These are phyloP conservation scores for Latheticus oryzae DNA, from an alignment of 2,888 invertebrate genomes.

Conservation along the genomic window DNA sequence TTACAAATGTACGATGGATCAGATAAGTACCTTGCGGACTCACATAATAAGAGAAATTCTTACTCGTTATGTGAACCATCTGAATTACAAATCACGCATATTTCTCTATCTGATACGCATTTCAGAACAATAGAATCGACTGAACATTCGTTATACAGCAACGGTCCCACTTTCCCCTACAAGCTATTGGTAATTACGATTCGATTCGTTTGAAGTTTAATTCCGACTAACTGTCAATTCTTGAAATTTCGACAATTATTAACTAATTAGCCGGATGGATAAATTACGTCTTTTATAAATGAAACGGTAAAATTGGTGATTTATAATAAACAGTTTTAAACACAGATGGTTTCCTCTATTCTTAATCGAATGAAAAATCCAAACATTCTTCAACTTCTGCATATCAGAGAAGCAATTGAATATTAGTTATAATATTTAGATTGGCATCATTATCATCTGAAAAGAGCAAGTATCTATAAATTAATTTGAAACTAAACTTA, in stretches of 20 bases:
- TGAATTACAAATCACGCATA: conserved; percentile 53
- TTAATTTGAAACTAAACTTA: conserved; percentile 38
- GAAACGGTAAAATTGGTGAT: conserved; percentile 31
- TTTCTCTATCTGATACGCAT: conserved; percentile 50
- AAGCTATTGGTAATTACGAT: conserved; percentile 9
- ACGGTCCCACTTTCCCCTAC: conserved; percentile 19
- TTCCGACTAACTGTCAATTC: conserved; percentile 17
- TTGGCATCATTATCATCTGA: conserved; percentile 29
- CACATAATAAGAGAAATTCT: conserved; percentile 52
- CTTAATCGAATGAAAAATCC: too few relatives aligned
- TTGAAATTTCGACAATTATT: conserved; percentile 33
- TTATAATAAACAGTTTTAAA: conserved; percentile 20
- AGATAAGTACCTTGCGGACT: conserved; percentile 50
- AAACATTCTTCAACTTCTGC: conserved; percentile 2
- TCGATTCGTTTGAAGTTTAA: conserved; percentile 27
- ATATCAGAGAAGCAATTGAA: conserved; percentile 31
- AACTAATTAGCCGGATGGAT: conserved; percentile 22
- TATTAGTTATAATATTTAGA: conserved; percentile 35
- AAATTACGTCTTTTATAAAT: conserved; percentile 19
- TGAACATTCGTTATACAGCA: conserved; percentile 10
- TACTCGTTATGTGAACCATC: conserved; percentile 49
- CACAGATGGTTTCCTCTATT: conserved; percentile 27
- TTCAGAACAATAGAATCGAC: conserved; percentile 47
- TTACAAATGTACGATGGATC: conserved; percentile 59
- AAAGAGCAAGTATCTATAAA: conserved; percentile 29